phyloP scores from a whole-genome alignment of 2,113 vertebrate genomes.

The Anoura caudifer region DNA sequence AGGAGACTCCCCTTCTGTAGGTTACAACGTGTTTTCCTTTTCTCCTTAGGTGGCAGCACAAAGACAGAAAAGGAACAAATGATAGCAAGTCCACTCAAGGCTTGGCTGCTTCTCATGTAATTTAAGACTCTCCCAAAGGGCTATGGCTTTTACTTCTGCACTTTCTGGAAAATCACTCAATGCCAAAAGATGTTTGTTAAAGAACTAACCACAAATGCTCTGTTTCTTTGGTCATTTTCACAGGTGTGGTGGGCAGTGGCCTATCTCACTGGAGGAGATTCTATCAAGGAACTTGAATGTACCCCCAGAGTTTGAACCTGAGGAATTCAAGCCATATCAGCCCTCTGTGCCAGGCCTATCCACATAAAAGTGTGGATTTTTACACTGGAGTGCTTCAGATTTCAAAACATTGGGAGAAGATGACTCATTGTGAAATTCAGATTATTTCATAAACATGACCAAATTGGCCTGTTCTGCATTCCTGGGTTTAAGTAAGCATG shows the following conservation, averaged over 20 bases:
- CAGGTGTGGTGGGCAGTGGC: neutral
- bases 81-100: constrained; percentile 40
- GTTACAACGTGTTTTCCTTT: constrained; percentile 62
- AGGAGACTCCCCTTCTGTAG: neutral
- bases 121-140: neutral
- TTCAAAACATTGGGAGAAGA: neutral
- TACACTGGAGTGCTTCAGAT: neutral
- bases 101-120: constrained; percentile 44
- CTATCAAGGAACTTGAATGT: neutral
- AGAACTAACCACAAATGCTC: neutral
- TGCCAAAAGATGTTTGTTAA: constrained; percentile 10
- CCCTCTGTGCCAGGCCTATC: no score
- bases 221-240: neutral
- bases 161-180: constrained; percentile 51
- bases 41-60: constrained; percentile 74
- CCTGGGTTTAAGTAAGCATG: neutral
- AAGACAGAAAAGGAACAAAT: constrained; percentile 73
- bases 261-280: neutral
- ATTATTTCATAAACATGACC: neutral
- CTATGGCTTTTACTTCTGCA: neutral
- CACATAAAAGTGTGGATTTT: neutral
- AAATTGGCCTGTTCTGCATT: neutral
- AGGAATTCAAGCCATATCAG: neutral
- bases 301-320: neutral
- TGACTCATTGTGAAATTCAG: neutral